phyloP scores from a whole-genome alignment of 2,113 vertebrate species.

The Cynoglossus semilaevis region DNA sequence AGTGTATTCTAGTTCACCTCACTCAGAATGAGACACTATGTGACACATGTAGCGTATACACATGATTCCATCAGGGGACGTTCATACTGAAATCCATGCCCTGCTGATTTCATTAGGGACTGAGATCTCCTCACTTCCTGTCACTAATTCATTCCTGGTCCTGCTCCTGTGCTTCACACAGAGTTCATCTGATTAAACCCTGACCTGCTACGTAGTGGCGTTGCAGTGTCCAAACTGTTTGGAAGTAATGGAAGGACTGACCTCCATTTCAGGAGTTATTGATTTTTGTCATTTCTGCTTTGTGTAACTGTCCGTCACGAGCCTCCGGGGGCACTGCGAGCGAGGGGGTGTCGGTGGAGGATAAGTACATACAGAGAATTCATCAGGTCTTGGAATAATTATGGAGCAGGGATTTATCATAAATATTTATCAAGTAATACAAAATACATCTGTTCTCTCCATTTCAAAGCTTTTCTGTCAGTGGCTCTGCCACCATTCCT shows the following conservation, averaged over 20 bases:
- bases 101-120: neutral
- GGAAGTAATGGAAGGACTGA: neutral
- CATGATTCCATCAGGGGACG: neutral
- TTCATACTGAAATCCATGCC: neutral
- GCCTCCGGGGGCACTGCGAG: neutral
- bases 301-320: conserved; percentile 10
- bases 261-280: conserved; percentile 19
- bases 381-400: neutral
- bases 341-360: neutral
- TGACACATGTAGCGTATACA: neutral
- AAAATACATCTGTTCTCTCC: too few species aligned
- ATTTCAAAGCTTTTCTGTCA: too few species aligned
- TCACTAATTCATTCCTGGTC: neutral
- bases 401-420: neutral
- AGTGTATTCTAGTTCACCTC: too few species aligned
- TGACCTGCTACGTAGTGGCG: conserved; percentile 4
- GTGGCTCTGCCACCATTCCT: too few species aligned
- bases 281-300: conserved; percentile 28
- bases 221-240: neutral
- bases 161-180: neutral
- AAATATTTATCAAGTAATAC: too few species aligned
- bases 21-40: neutral
- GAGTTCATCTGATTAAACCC: conserved; percentile 23
- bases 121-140: neutral
- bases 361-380: conserved; percentile 1